These are phyloP conservation scores for Hemithea aestivaria DNA, from an alignment of 2,888 invertebrate species.

Conservation along the genomic window DNA sequence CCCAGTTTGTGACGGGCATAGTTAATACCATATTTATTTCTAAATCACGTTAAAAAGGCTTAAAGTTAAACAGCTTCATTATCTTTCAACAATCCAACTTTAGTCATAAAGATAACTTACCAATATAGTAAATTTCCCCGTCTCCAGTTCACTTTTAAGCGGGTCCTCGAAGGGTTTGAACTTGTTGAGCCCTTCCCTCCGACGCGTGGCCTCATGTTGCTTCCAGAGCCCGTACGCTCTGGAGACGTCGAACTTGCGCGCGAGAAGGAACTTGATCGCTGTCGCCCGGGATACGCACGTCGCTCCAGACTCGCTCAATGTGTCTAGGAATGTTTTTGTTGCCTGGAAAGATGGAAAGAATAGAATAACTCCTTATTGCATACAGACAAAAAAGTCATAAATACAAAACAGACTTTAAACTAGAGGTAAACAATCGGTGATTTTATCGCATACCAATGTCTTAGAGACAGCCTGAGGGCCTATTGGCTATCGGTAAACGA, in stretches of 20 bases:
- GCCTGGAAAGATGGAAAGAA: conserved; percentile 78
- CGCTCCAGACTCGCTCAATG: conserved; percentile 81
- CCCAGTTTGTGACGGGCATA: too few species aligned
- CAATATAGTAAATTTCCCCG: conserved; percentile 97
- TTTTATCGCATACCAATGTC: too few species aligned
- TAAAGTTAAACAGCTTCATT: too few species aligned
- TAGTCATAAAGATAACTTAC: too few species aligned
- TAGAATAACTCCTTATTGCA: neutral
- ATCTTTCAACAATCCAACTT: too few species aligned
- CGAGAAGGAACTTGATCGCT: conserved; percentile 95
- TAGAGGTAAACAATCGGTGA: too few species aligned
- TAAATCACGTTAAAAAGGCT: too few species aligned
- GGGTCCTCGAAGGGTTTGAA: conserved; percentile 92
- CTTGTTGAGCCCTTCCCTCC: conserved; percentile 90
- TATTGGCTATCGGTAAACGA: too few species aligned
- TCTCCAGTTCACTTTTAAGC: conserved; percentile 90
- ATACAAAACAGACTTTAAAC: too few species aligned
- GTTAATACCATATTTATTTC: too few species aligned
- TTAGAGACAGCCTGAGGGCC: too few species aligned
- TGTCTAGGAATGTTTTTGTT: conserved; percentile 89
- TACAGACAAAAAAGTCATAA: too few species aligned
- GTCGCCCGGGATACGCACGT: conserved; percentile 86
- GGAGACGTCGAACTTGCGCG: conserved; percentile 95
- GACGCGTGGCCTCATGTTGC: conserved; percentile 93
- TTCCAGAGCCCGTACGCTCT: conserved; percentile 94